These are phyloP conservation scores for Ciconia maguari DNA, from an alignment of 2,113 vertebrate genomes.

Conservation along the genomic window DNA sequence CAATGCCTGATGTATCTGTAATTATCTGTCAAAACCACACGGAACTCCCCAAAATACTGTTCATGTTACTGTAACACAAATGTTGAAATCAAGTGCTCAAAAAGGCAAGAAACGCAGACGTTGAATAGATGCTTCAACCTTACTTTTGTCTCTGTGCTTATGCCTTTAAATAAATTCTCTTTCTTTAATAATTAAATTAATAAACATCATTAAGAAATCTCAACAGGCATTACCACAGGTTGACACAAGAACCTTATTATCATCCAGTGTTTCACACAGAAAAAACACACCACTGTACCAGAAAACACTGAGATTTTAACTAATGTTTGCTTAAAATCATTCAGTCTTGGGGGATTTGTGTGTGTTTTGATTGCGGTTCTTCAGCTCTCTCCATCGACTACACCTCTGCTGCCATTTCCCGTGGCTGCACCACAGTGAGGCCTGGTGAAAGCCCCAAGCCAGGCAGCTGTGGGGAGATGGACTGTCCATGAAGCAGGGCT, in stretches of 20 bases:
- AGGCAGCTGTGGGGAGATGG: neutral
- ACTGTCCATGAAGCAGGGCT: fast-evolving
- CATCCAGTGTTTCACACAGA: neutral
- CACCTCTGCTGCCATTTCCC: neutral
- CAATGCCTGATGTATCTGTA: neutral
- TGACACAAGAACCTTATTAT: neutral
- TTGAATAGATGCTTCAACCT: neutral
- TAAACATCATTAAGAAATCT: neutral
- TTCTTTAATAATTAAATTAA: conserved; percentile 35
- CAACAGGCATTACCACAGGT: neutral
- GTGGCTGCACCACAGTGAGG: neutral
- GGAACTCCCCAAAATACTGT: neutral
- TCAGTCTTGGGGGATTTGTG: fast-evolving
- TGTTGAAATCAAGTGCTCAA: neutral
- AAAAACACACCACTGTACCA: neutral
- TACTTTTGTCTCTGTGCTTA: neutral
- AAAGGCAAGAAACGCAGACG: neutral
- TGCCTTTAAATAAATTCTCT: neutral
- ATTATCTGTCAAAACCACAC: neutral
- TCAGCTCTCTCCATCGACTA: neutral
- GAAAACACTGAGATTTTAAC: neutral
- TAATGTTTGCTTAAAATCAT: neutral
- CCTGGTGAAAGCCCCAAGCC: neutral
- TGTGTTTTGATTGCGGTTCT: neutral
- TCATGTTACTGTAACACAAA: neutral